Evolutionary conservation across 2,113 vertebrate species (phyloP).

Genomic region (Chamaea fasciata): DNA sequence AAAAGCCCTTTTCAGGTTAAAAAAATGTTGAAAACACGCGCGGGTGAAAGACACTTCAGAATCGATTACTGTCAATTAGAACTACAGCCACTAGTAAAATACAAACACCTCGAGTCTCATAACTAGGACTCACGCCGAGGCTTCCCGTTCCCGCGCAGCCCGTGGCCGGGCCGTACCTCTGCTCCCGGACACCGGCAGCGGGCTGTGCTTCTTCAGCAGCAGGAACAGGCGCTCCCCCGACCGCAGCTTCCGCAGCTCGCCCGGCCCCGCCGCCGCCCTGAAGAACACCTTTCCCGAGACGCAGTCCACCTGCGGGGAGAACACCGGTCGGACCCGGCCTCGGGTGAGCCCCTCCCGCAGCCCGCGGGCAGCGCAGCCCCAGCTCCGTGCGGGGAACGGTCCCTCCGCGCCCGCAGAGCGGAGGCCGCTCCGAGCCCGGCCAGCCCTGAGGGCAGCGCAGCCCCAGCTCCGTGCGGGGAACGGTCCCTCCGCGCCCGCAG

Average conservation of each 20-base stretch:
- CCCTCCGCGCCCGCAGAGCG: neutral
- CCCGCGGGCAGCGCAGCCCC: neutral
- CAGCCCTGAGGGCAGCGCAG: no score
- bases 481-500: no score
- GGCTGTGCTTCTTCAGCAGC: slow-evolving; percentile 72
- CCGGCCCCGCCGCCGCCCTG: slow-evolving; percentile 59
- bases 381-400: neutral
- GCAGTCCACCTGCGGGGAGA: slow-evolving; percentile 76
- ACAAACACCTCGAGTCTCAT: neutral
- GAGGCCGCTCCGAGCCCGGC: accelerated
- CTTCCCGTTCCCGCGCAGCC: neutral
- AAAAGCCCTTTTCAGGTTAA: neutral
- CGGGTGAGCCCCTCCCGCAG: neutral
- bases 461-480: no score
- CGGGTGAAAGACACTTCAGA: neutral
- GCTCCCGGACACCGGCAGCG: slow-evolving; percentile 41
- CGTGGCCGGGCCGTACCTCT: slow-evolving; percentile 49
- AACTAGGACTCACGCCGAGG: accelerated
- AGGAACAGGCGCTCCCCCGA: slow-evolving; percentile 87
- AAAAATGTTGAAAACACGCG: accelerated
- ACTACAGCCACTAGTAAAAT: neutral
- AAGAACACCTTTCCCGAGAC: slow-evolving; percentile 90
- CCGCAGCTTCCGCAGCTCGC: slow-evolving; percentile 75
- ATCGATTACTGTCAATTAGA: neutral
- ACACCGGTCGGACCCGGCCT: neutral